These are phyloP conservation scores for Agonum fuliginosum DNA, from an alignment of 2,888 invertebrate genomes.

Conservation along the genomic window DNA sequence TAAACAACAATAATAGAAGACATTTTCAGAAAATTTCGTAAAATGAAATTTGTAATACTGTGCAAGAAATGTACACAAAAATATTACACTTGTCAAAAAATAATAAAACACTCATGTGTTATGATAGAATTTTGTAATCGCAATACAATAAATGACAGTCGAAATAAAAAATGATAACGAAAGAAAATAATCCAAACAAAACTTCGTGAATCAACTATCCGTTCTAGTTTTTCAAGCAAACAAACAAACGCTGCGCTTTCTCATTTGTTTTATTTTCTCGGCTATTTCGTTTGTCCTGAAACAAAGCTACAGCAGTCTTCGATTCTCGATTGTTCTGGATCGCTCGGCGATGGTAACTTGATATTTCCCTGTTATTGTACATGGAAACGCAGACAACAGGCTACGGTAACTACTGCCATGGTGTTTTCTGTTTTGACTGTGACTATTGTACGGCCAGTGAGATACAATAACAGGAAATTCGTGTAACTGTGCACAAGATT, in stretches of 20 bases:
- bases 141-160: not conserved
- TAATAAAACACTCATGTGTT: too few relatives aligned
- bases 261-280: constrained; percentile 31
- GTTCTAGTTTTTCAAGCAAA: constrained; percentile 8
- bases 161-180: not conserved
- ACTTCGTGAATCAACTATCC: not conserved
- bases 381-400: not conserved
- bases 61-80: too few relatives aligned
- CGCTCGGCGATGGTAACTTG: constrained; percentile 44
- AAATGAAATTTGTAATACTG: too few relatives aligned
- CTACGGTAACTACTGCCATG: constrained; percentile 32
- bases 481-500: constrained; percentile 40
- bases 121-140: not conserved
- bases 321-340: constrained; percentile 35
- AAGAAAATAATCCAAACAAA: not conserved
- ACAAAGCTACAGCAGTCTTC: constrained; percentile 2
- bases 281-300: constrained; percentile 1
- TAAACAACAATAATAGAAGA: too few relatives aligned
- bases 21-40: too few relatives aligned
- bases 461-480: constrained; percentile 45
- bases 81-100: too few relatives aligned
- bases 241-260: not conserved
- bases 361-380: constrained; percentile 48
- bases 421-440: too few relatives aligned
- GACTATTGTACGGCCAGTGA: constrained; percentile 19